A percentile compares a stretch with the other conserved stretches of the same genome.
phyloP scores from a whole-genome alignment of 2,888 invertebrate genomes.

The Gerris lacustris region DNA sequence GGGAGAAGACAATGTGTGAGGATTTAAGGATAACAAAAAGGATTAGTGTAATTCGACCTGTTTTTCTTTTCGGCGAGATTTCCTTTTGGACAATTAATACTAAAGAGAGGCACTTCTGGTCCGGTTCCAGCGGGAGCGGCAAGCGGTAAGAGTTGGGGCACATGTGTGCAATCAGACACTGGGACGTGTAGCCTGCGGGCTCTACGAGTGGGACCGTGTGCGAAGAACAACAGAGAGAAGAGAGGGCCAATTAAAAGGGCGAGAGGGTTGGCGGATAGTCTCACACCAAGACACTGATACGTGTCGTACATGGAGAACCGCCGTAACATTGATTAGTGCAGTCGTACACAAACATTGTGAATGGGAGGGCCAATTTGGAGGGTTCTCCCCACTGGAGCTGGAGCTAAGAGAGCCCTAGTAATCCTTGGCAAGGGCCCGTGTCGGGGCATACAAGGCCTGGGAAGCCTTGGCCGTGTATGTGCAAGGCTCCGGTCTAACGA shows the following conservation, averaged over 20 bases:
- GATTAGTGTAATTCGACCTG: slow-evolving; percentile 12
- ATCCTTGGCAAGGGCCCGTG: background rate
- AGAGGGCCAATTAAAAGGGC: background rate
- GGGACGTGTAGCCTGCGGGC: background rate
- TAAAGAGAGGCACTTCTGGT: slow-evolving; percentile 17
- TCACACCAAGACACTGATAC: background rate
- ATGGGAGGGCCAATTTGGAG: background rate
- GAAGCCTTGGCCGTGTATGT: background rate
- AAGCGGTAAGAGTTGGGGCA: slow-evolving; percentile 14
- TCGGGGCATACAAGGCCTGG: background rate
- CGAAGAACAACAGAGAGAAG: background rate
- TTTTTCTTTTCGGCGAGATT: slow-evolving; percentile 11
- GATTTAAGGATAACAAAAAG: background rate
- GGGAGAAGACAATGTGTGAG: background rate
- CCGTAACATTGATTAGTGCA: slow-evolving; percentile 1
- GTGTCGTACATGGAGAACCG: background rate
- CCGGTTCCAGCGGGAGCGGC: slow-evolving; percentile 12
- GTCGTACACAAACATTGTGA: slow-evolving; percentile 5
- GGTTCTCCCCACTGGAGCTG: too few relatives aligned
- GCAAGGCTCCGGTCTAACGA: background rate
- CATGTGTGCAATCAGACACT: slow-evolving; percentile 9
- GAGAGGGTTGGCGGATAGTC: background rate
- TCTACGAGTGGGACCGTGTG: background rate
- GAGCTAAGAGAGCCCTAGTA: background rate
- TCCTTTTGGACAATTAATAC: background rate